Conservation (phyloP, 2,797 vertebrate species). For the Acrossocheilus wenchowensis region DNA sequence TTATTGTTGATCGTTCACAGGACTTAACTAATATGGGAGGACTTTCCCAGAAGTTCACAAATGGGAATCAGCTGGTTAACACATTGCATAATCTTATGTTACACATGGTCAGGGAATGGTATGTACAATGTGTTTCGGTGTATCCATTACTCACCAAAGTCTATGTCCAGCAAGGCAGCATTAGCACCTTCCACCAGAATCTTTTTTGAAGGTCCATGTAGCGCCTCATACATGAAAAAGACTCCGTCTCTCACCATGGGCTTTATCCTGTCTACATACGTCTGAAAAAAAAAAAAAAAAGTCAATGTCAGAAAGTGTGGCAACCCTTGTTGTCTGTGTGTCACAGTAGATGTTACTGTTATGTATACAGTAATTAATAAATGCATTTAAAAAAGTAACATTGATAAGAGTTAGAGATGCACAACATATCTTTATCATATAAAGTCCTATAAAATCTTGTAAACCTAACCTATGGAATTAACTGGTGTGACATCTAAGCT, state of each 20-base stretch:
- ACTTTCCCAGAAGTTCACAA: constrained; percentile 60
- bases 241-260: constrained; percentile 98
- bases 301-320: background rate
- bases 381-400: too few relatives aligned
- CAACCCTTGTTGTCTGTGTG: background rate
- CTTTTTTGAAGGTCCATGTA: constrained; percentile 92
- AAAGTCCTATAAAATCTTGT: background rate
- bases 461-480: background rate
- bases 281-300: constrained; percentile 68
- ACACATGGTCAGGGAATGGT: constrained; percentile 19
- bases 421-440: too few relatives aligned
- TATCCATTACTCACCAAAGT: constrained; percentile 87
- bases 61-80: constrained; percentile 55
- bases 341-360: background rate
- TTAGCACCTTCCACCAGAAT: constrained; percentile 99
- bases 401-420: too few relatives aligned
- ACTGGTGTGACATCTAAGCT: background rate
- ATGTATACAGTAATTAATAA: background rate
- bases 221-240: constrained; percentile 95
- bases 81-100: constrained; percentile 10
- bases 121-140: background rate
- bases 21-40: background rate
- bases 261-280: constrained; percentile 88
- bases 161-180: constrained; percentile 95
- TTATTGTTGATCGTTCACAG: background rate